A percentile compares a stretch with the other conserved stretches of the same genome.
Conservation (phyloP, 2,113 vertebrate species). For the Microtus richardsoni region DNA sequence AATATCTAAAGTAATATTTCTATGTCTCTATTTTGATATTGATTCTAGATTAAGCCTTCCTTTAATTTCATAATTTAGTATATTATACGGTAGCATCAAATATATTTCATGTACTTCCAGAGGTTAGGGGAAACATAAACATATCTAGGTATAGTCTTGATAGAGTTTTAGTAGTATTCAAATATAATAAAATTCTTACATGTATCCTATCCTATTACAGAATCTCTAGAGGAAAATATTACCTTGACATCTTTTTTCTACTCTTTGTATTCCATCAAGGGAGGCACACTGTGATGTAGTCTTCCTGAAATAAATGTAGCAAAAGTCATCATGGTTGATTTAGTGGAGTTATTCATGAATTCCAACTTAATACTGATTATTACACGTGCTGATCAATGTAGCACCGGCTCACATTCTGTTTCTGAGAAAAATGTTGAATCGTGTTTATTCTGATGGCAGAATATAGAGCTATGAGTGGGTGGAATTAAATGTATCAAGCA, state of each 20-base stretch:
- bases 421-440: background rate
- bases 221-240: background rate
- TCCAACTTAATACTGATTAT: slow-evolving; percentile 16
- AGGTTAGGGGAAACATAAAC: background rate
- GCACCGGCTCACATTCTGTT: background rate
- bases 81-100: background rate
- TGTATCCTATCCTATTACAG: background rate
- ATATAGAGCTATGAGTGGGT: background rate
- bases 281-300: background rate
- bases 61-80: background rate
- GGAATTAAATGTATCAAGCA: background rate
- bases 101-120: background rate
- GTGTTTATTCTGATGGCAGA: background rate
- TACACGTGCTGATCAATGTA: background rate
- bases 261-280: background rate
- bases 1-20: background rate
- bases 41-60: slow-evolving; percentile 19
- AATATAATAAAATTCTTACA: background rate
- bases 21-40: background rate
- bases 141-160: background rate
- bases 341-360: background rate
- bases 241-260: background rate
- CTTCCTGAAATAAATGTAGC: background rate
- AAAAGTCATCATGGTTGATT: background rate
- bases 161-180: background rate